Conservation (phyloP, 1,140 invertebrate species). For the Oscheius sp. region DNA sequence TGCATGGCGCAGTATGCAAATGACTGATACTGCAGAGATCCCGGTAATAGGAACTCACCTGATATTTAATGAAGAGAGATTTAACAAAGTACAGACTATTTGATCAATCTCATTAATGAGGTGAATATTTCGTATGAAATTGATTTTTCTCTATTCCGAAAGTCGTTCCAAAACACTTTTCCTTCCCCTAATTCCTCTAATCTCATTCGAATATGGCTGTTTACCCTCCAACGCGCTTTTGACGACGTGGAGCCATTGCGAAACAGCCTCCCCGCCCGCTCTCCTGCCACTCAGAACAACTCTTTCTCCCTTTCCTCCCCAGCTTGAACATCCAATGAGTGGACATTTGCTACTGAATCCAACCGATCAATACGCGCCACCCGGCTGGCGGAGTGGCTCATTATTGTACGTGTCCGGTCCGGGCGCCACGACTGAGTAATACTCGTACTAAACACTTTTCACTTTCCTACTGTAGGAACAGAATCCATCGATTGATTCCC, state of each 20-base stretch:
- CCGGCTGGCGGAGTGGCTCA: neutral
- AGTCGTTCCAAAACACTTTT: neutral
- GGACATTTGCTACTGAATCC: neutral
- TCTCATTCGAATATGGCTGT: too few species aligned
- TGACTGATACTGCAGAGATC: too few species aligned
- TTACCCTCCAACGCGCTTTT: neutral
- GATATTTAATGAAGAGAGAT: neutral
- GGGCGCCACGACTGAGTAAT: too few species aligned
- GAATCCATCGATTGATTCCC: too few species aligned
- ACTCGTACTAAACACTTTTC: too few species aligned
- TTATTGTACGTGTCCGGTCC: neutral
- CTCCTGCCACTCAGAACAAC: too few species aligned
- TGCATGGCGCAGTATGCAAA: too few species aligned
- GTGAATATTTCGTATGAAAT: too few species aligned
- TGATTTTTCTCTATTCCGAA: neutral
- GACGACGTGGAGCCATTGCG: neutral
- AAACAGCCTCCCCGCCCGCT: neutral
- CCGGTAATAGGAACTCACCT: neutral
- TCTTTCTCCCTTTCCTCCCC: neutral
- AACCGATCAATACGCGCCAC: neutral
- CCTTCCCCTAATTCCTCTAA: too few species aligned
- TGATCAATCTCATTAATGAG: neutral
- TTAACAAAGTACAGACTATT: neutral
- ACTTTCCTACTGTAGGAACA: too few species aligned
- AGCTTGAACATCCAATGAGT: neutral